Conservation (phyloP, 2,797 vertebrate genomes). For the Helarctos malayanus region DNA sequence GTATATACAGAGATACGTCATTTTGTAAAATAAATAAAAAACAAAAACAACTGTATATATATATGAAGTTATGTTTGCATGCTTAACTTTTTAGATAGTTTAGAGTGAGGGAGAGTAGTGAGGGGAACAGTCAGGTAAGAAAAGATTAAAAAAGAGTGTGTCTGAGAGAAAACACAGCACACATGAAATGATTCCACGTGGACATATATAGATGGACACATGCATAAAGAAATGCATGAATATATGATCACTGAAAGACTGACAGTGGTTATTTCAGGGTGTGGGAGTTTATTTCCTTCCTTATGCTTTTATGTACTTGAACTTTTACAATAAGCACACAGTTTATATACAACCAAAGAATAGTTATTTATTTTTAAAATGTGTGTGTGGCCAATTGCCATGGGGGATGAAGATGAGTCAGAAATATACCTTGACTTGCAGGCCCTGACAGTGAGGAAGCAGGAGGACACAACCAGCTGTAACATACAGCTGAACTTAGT, state of each 20-base stretch:
- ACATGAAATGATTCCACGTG: neutral
- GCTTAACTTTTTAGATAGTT: slow-evolving; percentile 23
- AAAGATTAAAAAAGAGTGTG: neutral
- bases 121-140: neutral
- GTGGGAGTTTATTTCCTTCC: neutral
- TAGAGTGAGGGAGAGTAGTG: neutral
- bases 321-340: neutral
- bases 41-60: neutral
- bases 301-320: slow-evolving; percentile 28
- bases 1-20: neutral
- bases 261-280: neutral
- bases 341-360: neutral
- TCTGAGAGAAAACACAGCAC: slow-evolving; percentile 12
- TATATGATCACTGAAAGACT: neutral
- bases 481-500: neutral
- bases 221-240: neutral
- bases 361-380: slow-evolving; percentile 45
- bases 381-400: neutral
- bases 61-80: neutral
- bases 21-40: slow-evolving; percentile 26
- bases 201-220: neutral
- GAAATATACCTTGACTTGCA: neutral
- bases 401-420: neutral
- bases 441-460: neutral
- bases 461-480: neutral